Conservation (phyloP, 2,888 invertebrate genomes). For the Miltochrista miniata region DNA sequence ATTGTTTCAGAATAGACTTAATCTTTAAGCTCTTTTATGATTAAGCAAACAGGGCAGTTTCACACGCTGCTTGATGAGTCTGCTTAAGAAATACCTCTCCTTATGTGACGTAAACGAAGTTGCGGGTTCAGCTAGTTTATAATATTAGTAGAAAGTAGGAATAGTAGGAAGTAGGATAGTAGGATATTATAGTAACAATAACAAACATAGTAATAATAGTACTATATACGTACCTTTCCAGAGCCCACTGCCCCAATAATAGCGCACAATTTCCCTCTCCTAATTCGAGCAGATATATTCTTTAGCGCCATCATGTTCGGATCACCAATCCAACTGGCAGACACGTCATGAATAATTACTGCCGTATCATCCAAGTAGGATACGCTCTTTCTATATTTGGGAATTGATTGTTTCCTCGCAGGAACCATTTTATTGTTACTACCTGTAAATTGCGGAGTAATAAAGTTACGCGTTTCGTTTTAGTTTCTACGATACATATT, state of each 20-base stretch:
- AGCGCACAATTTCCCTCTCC: constrained; percentile 85
- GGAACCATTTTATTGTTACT: constrained; percentile 1
- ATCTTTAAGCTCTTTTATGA: too few relatives aligned
- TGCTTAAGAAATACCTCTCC: too few relatives aligned
- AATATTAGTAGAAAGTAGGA: too few relatives aligned
- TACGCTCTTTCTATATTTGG: constrained; percentile 50
- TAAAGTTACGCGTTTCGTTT: neutral
- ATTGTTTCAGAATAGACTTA: too few relatives aligned
- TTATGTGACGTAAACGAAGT: too few relatives aligned
- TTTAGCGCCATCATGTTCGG: constrained; percentile 81
- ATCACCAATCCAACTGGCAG: constrained; percentile 80
- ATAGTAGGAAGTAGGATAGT: too few relatives aligned
- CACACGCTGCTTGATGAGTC: too few relatives aligned
- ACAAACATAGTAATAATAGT: too few relatives aligned
- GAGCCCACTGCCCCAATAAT: constrained; percentile 90
- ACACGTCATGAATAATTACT: constrained; percentile 63
- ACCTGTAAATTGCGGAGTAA: neutral
- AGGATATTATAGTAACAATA: too few relatives aligned
- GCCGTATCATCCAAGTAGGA: constrained; percentile 62
- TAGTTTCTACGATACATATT: neutral
- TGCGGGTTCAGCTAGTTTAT: too few relatives aligned
- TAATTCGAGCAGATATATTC: constrained; percentile 77
- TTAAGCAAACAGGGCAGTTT: too few relatives aligned
- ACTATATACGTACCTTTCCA: constrained; percentile 82
- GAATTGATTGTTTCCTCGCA: constrained; percentile 14